phyloP scores from a whole-genome alignment of 1,140 invertebrate genomes.

The Ceratosolen solmsi region DNA sequence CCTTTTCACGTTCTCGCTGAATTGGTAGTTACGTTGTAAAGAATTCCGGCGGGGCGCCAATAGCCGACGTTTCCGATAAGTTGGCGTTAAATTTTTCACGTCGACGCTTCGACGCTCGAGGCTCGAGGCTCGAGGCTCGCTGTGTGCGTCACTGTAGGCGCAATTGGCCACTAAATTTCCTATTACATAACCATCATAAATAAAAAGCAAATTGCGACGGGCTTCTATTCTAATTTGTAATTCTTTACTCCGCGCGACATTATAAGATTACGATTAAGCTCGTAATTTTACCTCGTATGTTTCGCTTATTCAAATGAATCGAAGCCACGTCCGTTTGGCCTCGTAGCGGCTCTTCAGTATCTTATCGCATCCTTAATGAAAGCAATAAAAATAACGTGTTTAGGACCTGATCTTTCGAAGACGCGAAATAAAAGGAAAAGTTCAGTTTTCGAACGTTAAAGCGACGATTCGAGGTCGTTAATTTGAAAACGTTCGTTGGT shows the following conservation, averaged over 20 bases:
- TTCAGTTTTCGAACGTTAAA: background rate
- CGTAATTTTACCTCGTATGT: background rate
- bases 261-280: background rate
- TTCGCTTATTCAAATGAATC: background rate
- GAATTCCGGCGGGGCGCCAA: background rate
- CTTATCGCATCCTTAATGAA: background rate
- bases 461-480: background rate
- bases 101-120: background rate
- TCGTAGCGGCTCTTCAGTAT: background rate
- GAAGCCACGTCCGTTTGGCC: background rate
- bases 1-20: background rate
- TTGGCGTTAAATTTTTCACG: background rate
- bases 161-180: background rate
- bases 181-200: slow-evolving; percentile 17
- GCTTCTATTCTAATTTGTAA: background rate
- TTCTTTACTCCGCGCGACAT: background rate
- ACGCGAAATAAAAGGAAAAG: background rate
- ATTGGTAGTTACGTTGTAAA: slow-evolving; percentile 39
- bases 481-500: background rate
- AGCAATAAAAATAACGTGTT: background rate
- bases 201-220: background rate
- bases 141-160: background rate
- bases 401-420: background rate
- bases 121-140: background rate
- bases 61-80: slow-evolving; percentile 14